Percentiles rank a stretch among this genome's conserved stretches.
These are phyloP conservation scores for Dascillus cervinus DNA, from an alignment of 2,888 invertebrate species.

Conservation along the genomic window DNA sequence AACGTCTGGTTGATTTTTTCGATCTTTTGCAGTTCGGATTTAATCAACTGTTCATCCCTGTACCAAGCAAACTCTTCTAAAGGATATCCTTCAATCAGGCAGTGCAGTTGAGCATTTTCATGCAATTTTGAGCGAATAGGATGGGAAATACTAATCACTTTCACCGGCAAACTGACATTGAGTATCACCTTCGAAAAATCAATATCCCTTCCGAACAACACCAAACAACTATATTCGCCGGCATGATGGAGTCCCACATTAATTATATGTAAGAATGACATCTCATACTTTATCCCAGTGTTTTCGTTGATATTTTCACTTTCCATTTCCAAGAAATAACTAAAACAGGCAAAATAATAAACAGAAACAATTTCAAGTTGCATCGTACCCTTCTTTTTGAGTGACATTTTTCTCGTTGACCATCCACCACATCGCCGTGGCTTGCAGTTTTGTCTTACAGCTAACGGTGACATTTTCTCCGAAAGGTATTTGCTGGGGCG, in stretches of 20 bases:
- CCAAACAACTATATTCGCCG: slow-evolving; percentile 54
- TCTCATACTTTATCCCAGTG: slow-evolving; percentile 38
- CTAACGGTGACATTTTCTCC: slow-evolving; percentile 47
- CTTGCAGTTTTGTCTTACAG: slow-evolving; percentile 47
- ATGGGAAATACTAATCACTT: slow-evolving; percentile 43
- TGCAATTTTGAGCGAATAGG: slow-evolving; percentile 46
- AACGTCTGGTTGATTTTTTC: slow-evolving; percentile 49
- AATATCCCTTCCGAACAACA: slow-evolving; percentile 37
- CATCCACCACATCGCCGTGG: slow-evolving; percentile 52
- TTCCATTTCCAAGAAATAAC: slow-evolving; percentile 38
- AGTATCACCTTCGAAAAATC: slow-evolving; percentile 33
- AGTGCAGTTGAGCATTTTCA: slow-evolving; percentile 46
- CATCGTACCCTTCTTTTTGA: slow-evolving; percentile 42
- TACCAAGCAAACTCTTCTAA: slow-evolving; percentile 50
- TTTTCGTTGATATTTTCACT: slow-evolving; percentile 39
- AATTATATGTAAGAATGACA: slow-evolving; percentile 47
- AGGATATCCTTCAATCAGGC: slow-evolving; percentile 54
- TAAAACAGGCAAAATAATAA: slow-evolving; percentile 13
- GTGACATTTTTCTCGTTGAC: slow-evolving; percentile 50
- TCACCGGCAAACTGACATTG: slow-evolving; percentile 44
- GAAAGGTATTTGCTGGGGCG: slow-evolving; percentile 33
- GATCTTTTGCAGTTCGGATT: slow-evolving; percentile 26
- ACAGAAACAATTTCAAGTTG: slow-evolving; percentile 5
- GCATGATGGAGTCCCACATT: slow-evolving; percentile 49
- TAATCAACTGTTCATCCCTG: slow-evolving; percentile 47